These are phyloP conservation scores for Sus cebifrons DNA, from an alignment of 2,797 vertebrate genomes.

Conservation along the genomic window DNA sequence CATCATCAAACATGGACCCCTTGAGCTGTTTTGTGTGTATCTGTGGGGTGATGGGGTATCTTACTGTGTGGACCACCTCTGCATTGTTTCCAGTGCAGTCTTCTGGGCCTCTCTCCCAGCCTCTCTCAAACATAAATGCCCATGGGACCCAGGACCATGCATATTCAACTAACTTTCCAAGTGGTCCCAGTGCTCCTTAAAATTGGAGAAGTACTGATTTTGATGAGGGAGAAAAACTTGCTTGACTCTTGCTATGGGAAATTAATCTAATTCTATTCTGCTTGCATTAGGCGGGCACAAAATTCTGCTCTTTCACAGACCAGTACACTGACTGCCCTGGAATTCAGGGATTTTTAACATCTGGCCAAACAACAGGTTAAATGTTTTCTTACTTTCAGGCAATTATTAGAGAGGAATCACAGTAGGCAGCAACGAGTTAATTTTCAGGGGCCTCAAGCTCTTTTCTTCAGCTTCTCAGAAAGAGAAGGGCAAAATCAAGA, in stretches of 20 bases:
- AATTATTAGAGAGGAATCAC: not conserved
- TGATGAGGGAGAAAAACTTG: not conserved
- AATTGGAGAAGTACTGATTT: not conserved
- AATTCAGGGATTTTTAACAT: not conserved
- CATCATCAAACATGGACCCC: not conserved
- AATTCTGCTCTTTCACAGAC: not conserved
- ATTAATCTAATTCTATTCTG: not conserved
- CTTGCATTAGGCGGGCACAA: not conserved
- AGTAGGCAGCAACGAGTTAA: not conserved
- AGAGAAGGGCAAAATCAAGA: not conserved
- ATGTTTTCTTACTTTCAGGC: not conserved
- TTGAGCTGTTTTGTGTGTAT: not conserved
- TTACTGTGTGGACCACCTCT: not conserved
- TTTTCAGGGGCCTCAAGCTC: too few species aligned
- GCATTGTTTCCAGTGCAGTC: conserved; percentile 1
- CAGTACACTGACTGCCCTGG: not conserved
- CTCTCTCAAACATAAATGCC: not conserved
- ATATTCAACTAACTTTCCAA: not conserved
- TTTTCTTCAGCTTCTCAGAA: not conserved
- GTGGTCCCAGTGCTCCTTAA: not conserved
- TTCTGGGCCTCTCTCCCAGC: not conserved
- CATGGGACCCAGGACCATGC: not conserved
- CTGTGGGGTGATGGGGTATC: too few species aligned
- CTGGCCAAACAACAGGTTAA: not conserved
- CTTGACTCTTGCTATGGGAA: conserved; percentile 17